These are phyloP conservation scores for Premnoplex brunnescens DNA, from an alignment of 2,797 vertebrate species.

Conservation along the genomic window DNA sequence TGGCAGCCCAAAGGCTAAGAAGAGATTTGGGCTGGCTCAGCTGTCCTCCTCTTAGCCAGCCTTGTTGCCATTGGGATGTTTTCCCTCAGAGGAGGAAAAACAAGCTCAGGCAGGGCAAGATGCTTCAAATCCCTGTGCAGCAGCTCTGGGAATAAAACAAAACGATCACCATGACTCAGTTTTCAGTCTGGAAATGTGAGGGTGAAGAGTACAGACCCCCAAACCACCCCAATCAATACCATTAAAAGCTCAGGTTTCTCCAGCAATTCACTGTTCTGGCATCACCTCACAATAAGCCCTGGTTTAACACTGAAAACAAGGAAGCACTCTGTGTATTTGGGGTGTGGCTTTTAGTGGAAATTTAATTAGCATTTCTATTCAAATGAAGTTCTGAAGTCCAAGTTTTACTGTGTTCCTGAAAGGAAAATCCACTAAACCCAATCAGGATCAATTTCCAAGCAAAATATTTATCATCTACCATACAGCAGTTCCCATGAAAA, in stretches of 20 bases:
- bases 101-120: neutral
- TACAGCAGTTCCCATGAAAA: neutral
- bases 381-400: neutral
- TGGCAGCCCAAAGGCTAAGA: neutral
- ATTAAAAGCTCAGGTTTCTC: neutral
- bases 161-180: accelerated
- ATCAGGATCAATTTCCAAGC: neutral
- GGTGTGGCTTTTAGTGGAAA: neutral
- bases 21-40: neutral
- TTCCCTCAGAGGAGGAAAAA: neutral
- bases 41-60: neutral
- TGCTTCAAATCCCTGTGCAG: neutral
- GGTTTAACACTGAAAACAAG: neutral
- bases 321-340: neutral
- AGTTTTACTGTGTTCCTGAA: neutral
- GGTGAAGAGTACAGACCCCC: neutral
- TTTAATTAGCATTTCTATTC: neutral
- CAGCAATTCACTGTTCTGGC: neutral
- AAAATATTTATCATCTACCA: neutral
- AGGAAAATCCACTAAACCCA: neutral
- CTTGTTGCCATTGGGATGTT: neutral
- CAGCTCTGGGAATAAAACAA: neutral
- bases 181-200: neutral
- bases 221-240: neutral
- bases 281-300: neutral